Conservation (phyloP, 2,113 vertebrate species). For the Myiozetetes cayanensis region DNA sequence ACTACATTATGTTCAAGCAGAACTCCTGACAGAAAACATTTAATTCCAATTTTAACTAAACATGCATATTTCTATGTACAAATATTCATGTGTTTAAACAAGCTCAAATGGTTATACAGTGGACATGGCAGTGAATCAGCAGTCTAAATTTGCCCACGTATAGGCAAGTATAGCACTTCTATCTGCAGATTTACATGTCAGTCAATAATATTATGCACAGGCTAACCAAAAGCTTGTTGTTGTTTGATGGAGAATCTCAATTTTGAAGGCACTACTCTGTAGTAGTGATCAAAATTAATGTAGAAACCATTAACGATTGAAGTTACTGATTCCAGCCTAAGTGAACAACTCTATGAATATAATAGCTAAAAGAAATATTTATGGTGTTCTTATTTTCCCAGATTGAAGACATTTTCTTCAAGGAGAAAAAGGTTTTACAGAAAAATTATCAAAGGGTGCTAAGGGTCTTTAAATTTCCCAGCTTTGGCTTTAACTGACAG, state of each 20-base stretch:
- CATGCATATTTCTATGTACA: background rate
- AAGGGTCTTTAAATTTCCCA: background rate
- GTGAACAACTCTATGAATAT: background rate
- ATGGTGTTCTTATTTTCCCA: background rate
- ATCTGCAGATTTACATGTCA: background rate
- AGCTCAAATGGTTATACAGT: background rate
- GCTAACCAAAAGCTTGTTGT: background rate
- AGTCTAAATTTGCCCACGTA: background rate
- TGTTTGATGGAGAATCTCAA: background rate
- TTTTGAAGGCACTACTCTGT: background rate
- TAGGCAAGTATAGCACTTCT: background rate
- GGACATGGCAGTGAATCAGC: fast-evolving
- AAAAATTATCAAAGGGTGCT: background rate
- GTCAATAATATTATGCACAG: background rate
- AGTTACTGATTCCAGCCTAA: background rate
- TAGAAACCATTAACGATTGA: background rate
- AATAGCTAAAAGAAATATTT: background rate
- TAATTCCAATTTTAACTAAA: background rate
- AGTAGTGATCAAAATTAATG: background rate
- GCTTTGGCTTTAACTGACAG: background rate
- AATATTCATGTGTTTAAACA: background rate
- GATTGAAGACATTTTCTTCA: background rate
- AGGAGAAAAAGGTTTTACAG: background rate
- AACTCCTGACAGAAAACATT: background rate
- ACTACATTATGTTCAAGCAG: background rate